Percentiles rank a stretch among this genome's conserved stretches.
These are phyloP conservation scores for Halocaridina rubra DNA, from an alignment of 2,888 invertebrate genomes.

Conservation along the genomic window DNA sequence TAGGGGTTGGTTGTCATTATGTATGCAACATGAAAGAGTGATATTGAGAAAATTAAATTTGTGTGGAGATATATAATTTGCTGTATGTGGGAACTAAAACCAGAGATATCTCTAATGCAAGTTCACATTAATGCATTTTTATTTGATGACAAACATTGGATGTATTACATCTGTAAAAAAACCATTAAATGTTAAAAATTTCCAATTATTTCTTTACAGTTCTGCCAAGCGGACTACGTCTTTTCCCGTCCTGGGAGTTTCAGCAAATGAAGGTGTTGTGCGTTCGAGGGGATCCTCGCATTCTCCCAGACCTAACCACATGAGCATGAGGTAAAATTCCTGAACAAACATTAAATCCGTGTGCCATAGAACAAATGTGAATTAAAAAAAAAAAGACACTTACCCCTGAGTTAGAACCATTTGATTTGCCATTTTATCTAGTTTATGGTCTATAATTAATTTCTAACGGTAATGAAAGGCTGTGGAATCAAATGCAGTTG, in stretches of 20 bases:
- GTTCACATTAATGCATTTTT: too few relatives aligned
- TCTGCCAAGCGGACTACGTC: slow-evolving; percentile 67
- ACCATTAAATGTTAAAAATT: too few relatives aligned
- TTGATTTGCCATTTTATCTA: not conserved
- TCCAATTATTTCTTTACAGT: slow-evolving; percentile 47
- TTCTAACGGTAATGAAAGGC: not conserved
- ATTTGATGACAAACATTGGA: too few relatives aligned
- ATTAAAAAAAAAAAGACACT: not conserved
- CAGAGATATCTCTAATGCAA: too few relatives aligned
- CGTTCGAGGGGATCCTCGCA: slow-evolving; percentile 44
- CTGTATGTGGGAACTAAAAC: too few relatives aligned
- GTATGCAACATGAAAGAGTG: too few relatives aligned
- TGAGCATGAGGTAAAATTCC: slow-evolving; percentile 45
- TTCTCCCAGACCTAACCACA: slow-evolving; percentile 47
- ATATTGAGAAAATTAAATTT: too few relatives aligned
- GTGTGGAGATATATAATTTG: too few relatives aligned
- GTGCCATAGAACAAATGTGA: not conserved
- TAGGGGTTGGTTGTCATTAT: too few relatives aligned
- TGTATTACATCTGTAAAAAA: too few relatives aligned
- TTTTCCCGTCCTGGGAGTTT: slow-evolving; percentile 59
- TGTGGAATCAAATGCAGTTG: not conserved
- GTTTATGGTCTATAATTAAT: not conserved
- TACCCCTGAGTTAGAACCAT: not conserved
- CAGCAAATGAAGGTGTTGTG: slow-evolving; percentile 53
- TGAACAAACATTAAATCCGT: not conserved